A percentile compares a stretch with the other conserved stretches of the same genome.
phyloP scores from a whole-genome alignment of 2,888 invertebrate species.

The Ischnus inquisitorius region DNA sequence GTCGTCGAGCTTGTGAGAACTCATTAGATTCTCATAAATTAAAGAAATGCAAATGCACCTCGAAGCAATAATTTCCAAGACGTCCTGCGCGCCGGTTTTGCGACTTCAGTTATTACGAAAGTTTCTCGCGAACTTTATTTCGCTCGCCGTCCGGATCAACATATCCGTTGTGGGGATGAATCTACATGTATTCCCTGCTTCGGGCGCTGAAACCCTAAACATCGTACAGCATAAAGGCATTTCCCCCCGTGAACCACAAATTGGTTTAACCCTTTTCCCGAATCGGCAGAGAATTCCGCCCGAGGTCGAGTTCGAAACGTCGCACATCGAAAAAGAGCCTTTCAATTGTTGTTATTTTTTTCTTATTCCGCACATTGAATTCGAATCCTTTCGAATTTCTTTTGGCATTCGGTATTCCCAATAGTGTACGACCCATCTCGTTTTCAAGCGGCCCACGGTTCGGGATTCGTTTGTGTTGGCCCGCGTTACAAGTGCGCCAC shows the following conservation, averaged over 20 bases:
- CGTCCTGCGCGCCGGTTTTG: no score
- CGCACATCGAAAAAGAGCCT: conserved; percentile 20
- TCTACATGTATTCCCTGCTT: neutral
- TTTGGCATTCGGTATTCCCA: conserved; percentile 43
- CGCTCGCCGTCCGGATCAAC: neutral
- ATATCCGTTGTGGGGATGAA: neutral
- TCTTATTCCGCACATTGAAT: neutral
- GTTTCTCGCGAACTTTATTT: neutral
- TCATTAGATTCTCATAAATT: no score
- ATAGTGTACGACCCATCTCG: conserved; percentile 38
- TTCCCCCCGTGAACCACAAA: neutral
- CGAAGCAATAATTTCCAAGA: no score
- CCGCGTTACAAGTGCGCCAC: neutral
- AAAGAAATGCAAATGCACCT: no score
- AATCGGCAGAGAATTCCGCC: neutral
- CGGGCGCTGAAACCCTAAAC: neutral
- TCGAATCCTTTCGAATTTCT: conserved; percentile 24
- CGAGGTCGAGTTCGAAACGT: conserved; percentile 27
- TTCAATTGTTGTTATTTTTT: conserved; percentile 7
- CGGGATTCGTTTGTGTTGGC: neutral
- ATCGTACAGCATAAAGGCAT: neutral
- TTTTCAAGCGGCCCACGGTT: conserved; percentile 11
- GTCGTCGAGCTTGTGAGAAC: no score
- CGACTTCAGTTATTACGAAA: neutral
- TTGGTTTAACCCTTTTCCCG: conserved; percentile 29